Conservation (phyloP, 2,113 vertebrate species). For the Labeo catla region DNA sequence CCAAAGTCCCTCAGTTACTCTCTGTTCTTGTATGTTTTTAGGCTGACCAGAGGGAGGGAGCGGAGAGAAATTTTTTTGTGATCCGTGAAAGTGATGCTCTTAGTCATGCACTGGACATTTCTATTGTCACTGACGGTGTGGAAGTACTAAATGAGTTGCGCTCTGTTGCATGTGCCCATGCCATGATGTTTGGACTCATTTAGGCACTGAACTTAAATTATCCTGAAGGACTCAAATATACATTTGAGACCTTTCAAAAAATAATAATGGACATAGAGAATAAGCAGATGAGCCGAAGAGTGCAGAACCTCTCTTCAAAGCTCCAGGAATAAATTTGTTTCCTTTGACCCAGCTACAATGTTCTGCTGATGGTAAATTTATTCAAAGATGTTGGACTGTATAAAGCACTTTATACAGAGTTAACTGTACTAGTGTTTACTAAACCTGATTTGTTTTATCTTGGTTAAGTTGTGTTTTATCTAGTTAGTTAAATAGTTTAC, state of each 20-base stretch:
- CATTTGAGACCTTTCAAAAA: constrained; percentile 18
- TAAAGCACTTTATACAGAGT: background rate
- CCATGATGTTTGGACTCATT: constrained; percentile 25
- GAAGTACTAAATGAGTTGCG: background rate
- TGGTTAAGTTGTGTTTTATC: no score
- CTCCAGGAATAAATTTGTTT: background rate
- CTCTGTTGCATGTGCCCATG: constrained; percentile 16
- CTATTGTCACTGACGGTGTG: constrained; percentile 11
- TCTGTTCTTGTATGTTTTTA: no score
- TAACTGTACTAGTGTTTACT: background rate
- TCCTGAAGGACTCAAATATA: constrained; percentile 18
- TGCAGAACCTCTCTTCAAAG: constrained; percentile 16
- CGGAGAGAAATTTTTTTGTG: constrained; percentile 17
- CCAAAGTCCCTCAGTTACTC: no score
- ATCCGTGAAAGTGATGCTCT: constrained; percentile 6
- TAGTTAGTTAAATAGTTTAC: no score
- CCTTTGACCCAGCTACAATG: background rate
- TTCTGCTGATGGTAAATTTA: background rate
- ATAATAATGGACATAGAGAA: constrained; percentile 19
- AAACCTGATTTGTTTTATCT: no score
- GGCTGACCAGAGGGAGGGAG: constrained; percentile 16
- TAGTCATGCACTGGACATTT: background rate
- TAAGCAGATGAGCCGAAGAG: background rate
- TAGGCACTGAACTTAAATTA: constrained; percentile 23
- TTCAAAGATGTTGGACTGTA: background rate